A percentile compares a stretch with the other conserved stretches of the same genome.
Evolutionary conservation across 2,888 invertebrate species (phyloP).

Genomic region (Seira musarum): DNA sequence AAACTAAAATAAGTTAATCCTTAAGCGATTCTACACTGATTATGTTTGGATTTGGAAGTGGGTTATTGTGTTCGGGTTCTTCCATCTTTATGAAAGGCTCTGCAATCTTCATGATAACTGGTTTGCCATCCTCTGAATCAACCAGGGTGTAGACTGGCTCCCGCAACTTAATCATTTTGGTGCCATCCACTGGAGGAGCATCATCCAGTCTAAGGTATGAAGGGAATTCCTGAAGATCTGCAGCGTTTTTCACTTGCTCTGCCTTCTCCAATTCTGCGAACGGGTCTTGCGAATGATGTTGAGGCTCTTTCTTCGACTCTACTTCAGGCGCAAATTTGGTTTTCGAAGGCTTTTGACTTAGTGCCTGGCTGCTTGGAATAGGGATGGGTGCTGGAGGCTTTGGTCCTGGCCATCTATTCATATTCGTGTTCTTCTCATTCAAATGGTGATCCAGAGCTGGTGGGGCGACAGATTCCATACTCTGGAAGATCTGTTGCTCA

Average conservation of each 20-base stretch:
- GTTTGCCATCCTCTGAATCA: slow-evolving; percentile 24
- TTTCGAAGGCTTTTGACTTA: no score
- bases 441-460: background rate
- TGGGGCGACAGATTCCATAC: slow-evolving; percentile 14
- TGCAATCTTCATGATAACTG: slow-evolving; percentile 26
- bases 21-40: background rate
- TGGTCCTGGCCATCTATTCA: slow-evolving; percentile 26
- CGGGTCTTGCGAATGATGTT: no score
- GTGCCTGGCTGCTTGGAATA: no score
- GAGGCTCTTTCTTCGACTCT: no score
- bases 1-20: no score
- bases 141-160: slow-evolving; percentile 38
- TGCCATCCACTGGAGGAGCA: background rate
- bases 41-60: slow-evolving; percentile 18
- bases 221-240: background rate
- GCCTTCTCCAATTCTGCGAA: no score
- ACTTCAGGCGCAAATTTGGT: no score
- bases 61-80: background rate
- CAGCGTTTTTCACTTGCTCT: no score
- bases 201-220: slow-evolving; percentile 13
- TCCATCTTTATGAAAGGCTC: slow-evolving; percentile 14
- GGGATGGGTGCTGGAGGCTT: no score
- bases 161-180: slow-evolving; percentile 25
- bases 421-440: slow-evolving; percentile 1
- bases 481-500: slow-evolving; percentile 26